Conservation (phyloP, 2,888 invertebrate species). For the Cataglyphis albicans region DNA sequence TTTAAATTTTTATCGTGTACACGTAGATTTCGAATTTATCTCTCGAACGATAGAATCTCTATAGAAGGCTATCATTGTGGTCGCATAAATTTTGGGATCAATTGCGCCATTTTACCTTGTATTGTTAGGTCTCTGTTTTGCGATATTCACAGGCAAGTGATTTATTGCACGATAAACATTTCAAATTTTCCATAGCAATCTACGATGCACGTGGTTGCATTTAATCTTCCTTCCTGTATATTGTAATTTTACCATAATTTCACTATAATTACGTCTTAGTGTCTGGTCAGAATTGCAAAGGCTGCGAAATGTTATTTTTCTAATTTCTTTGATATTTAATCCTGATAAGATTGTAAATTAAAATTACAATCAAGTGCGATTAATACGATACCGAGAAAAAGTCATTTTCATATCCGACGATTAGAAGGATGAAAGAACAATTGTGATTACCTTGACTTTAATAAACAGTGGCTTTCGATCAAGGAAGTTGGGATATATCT, state of each 20-base stretch:
- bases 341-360: constrained; percentile 4
- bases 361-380: constrained; percentile 1
- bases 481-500: constrained; percentile 53
- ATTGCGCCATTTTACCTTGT: constrained; percentile 10
- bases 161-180: not conserved
- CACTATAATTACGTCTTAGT: constrained; percentile 10
- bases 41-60: not conserved
- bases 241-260: not conserved
- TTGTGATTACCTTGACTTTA: constrained; percentile 49
- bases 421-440: constrained; percentile 22
- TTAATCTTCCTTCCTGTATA: not conserved
- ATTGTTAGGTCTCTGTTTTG: constrained; percentile 5
- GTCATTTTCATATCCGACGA: not conserved
- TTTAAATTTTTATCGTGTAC: not conserved
- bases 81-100: not conserved
- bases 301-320: not conserved
- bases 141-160: constrained; percentile 1
- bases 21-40: not conserved
- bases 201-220: not conserved
- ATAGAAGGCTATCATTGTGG: not conserved
- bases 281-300: not conserved
- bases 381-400: not conserved
- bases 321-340: not conserved
- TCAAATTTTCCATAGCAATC: constrained; percentile 3
- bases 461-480: constrained; percentile 35